Evolutionary conservation across 2,888 invertebrate species (phyloP).

Genomic region (Microctonus hyperodae): DNA sequence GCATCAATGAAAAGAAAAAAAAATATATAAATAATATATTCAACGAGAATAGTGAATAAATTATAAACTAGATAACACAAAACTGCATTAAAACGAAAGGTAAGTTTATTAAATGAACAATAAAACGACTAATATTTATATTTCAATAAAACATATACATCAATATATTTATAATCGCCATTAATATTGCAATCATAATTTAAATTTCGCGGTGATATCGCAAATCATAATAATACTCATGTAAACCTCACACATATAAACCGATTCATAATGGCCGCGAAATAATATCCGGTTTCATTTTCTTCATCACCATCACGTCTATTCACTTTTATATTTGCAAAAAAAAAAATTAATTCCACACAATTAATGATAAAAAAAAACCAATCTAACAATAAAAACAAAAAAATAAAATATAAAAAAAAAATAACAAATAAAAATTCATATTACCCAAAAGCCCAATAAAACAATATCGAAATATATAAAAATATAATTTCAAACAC

Average conservation of each 20-base stretch:
- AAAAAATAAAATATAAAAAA: too few species aligned
- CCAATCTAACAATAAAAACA: too few species aligned
- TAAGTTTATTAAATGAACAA: neutral
- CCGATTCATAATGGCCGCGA: neutral
- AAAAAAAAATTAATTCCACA: neutral
- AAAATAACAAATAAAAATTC: neutral
- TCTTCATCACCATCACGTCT: neutral
- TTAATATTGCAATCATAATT: neutral
- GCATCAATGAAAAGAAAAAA: neutral
- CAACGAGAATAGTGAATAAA: neutral
- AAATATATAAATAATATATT: neutral
- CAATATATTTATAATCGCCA: neutral
- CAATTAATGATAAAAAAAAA: too few species aligned
- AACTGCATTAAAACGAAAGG: neutral
- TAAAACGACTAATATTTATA: neutral
- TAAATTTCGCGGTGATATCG: constrained; percentile 7
- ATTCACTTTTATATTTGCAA: neutral
- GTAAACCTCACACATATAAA: neutral
- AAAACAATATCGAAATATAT: constrained; percentile 2
- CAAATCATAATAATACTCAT: neutral
- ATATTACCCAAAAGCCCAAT: neutral
- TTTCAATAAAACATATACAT: neutral
- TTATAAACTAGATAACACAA: neutral
- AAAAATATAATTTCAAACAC: constrained; percentile 1
- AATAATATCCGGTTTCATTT: constrained; percentile 22